These are phyloP conservation scores for Metopolophium dirhodum DNA, from an alignment of 1,140 invertebrate genomes.

Conservation along the genomic window DNA sequence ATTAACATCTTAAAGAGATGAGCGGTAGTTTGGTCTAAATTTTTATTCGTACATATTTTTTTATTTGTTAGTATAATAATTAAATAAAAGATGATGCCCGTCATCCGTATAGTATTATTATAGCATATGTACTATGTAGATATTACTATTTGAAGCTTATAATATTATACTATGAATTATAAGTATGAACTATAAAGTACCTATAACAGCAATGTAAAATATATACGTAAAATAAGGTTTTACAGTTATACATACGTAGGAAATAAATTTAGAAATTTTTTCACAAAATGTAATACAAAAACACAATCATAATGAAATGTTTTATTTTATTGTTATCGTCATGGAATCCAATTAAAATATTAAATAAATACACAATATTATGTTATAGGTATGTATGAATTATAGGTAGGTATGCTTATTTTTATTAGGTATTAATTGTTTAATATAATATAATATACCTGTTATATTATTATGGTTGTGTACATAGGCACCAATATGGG, in stretches of 20 bases:
- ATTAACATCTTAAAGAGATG: neutral
- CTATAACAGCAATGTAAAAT: no score
- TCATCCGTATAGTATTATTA: neutral
- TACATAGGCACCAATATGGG: no score
- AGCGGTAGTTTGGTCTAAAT: neutral
- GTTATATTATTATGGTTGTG: neutral
- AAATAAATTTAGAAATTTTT: neutral
- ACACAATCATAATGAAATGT: neutral
- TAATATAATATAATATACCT: neutral
- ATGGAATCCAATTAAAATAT: neutral
- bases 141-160: neutral
- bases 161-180: neutral
- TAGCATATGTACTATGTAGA: neutral
- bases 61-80: neutral
- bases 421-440: no score
- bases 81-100: neutral
- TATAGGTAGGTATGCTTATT: neutral
- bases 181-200: no score
- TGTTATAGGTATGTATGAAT: neutral
- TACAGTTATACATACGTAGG: neutral
- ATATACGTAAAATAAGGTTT: neutral
- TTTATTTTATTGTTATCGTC: neutral
- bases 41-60: neutral
- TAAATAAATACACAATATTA: neutral
- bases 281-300: neutral